Percentiles rank a stretch among this genome's conserved stretches.
Evolutionary conservation across 2,113 vertebrate species (phyloP).

Genomic region (Ammodytes dubius): DNA sequence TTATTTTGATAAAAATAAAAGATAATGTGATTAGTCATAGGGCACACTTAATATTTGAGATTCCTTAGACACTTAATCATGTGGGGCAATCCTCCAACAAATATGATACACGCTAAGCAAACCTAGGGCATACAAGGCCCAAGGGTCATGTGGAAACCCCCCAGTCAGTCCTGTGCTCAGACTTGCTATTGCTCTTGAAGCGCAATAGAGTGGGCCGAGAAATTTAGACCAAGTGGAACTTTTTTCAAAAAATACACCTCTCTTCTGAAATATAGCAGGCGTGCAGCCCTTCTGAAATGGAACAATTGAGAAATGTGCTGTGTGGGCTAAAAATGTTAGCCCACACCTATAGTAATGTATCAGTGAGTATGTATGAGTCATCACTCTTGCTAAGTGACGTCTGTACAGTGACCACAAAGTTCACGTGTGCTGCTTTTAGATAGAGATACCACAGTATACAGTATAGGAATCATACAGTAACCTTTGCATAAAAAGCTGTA

Average conservation of each 20-base stretch:
- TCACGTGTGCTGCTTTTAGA: background rate
- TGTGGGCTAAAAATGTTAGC: constrained; percentile 41
- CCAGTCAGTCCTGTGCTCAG: background rate
- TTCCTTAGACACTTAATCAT: background rate
- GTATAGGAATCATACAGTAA: background rate
- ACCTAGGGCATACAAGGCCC: background rate
- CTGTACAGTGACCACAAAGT: constrained; percentile 15
- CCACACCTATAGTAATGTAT: constrained; percentile 40
- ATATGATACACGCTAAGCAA: background rate
- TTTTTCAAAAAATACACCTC: background rate
- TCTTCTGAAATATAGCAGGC: constrained; percentile 28
- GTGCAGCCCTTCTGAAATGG: background rate
- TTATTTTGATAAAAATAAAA: background rate
- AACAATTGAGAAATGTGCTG: constrained; percentile 34
- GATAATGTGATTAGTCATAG: background rate
- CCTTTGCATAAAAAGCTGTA: background rate
- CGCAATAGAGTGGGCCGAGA: constrained; percentile 41
- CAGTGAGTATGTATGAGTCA: constrained; percentile 43
- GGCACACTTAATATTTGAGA: background rate
- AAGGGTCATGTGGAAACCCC: constrained; percentile 40
- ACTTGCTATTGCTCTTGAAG: background rate
- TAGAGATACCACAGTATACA: background rate
- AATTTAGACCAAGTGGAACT: constrained; percentile 26
- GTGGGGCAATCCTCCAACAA: background rate
- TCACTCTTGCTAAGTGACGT: background rate